Conservation (phyloP, 2,113 vertebrate species). For the Zapus hudsonius region DNA sequence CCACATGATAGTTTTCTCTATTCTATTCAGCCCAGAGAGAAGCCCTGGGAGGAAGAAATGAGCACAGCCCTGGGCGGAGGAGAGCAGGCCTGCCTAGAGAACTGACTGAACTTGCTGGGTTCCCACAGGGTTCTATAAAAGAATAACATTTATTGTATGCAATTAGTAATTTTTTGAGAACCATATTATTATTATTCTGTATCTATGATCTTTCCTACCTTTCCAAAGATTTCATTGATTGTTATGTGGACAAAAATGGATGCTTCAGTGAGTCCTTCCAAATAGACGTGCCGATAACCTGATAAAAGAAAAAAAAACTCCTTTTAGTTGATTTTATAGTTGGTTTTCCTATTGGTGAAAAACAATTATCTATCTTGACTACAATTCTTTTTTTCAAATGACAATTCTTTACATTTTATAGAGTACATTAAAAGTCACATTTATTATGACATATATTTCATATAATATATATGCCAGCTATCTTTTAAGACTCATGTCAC, state of each 20-base stretch:
- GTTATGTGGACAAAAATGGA: constrained; percentile 98
- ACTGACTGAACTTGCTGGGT: neutral
- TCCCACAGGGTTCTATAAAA: neutral
- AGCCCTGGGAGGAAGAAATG: neutral
- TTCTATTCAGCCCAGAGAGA: neutral
- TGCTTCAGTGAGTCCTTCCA: constrained; percentile 97
- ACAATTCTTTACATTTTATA: neutral
- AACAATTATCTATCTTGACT: neutral
- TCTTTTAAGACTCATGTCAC: neutral
- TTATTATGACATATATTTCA: neutral
- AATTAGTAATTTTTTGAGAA: neutral
- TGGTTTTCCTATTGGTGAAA: neutral
- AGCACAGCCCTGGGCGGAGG: too few species aligned
- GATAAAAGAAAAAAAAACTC: constrained; percentile 54
- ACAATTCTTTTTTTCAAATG: neutral
- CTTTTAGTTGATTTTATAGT: constrained; percentile 4
- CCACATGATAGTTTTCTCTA: neutral
- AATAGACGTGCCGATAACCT: constrained; percentile 98
- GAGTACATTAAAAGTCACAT: neutral
- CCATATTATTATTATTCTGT: neutral
- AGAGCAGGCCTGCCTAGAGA: neutral
- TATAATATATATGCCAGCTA: neutral
- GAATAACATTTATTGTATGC: neutral
- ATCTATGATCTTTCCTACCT: constrained; percentile 85
- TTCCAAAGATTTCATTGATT: constrained; percentile 97